Percentiles rank a stretch among this genome's conserved stretches.
These are phyloP conservation scores for Arion vulgaris DNA, from an alignment of 1,140 invertebrate species.

Conservation along the genomic window DNA sequence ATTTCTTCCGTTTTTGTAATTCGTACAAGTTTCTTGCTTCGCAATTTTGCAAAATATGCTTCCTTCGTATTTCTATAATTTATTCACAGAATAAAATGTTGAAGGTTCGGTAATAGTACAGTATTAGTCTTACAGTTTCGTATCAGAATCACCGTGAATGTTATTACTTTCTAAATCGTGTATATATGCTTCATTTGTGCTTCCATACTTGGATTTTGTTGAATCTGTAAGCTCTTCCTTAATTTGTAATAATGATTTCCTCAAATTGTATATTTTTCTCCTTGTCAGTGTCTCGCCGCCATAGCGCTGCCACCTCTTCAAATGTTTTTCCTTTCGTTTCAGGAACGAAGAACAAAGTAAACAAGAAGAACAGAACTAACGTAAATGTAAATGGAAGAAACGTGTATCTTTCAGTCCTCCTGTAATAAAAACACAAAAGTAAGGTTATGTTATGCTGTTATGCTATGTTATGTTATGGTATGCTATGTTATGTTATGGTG, in stretches of 20 bases:
- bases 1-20: no score
- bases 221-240: not conserved
- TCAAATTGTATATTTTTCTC: not conserved
- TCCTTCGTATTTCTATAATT: no score
- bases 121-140: not conserved
- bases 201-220: not conserved
- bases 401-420: conserved; percentile 74
- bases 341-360: conserved; percentile 66
- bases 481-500: no score
- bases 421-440: conserved; percentile 36
- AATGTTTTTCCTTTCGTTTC: conserved; percentile 70
- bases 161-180: no score
- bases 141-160: not conserved
- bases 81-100: no score
- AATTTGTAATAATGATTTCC: not conserved
- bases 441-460: no score
- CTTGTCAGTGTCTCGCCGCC: conserved; percentile 28
- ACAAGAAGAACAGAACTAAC: conserved; percentile 66
- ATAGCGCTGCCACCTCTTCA: conserved; percentile 59
- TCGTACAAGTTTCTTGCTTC: no score
- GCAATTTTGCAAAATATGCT: no score
- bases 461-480: no score
- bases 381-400: conserved; percentile 72
- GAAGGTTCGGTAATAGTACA: no score
- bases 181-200: not conserved